Evolutionary conservation across 1,140 invertebrate species (phyloP), one percentile per base, ranked within the genome.

Genomic region (Belonocnema kinseyi): DNA sequence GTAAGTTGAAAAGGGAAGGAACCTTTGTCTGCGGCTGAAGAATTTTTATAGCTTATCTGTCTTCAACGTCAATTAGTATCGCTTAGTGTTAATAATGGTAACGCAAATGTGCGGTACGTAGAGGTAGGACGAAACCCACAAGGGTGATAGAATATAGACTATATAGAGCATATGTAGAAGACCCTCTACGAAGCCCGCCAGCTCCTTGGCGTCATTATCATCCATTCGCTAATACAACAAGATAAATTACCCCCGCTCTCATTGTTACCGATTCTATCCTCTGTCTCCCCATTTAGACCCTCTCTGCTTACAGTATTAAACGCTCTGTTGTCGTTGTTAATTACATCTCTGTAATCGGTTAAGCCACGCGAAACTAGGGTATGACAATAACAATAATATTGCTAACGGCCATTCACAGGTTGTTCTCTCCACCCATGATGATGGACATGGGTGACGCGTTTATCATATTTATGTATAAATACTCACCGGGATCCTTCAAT

Each of bases 221-320:
- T 85, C 85, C 79, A 85, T 86, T 86, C 80, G 76, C 80, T 85
- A 82, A 86, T 86, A 81, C 77, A 81, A 80, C 82, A 85, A 85
- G 86, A 87, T 83, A 83, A 87, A 86, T 86, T 80, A 79, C 75
- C 77, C 66, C 70, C 66, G 77, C 51, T 58, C 56, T 79, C 75
- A 76, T 79, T 79, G 74, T 73, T 79, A 76, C 54, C 70, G 26
- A 66, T 66, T 66, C 33, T 14, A 7, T 33, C 61, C 33, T 80
- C 74, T 17, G 3, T 66, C 66, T 56, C 50, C 50, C 8, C 14
- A 16, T 46, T 40, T 33, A 40, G 46, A 54, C 50, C 40, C 50
- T 72, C 72, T 33, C 19, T 50, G 16, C 75, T 54, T 58, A 14
- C 72, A 17, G 56, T 21, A 66, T 40, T 52, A 58, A 21, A 61